Percentiles rank a stretch among this genome's conserved stretches.
Conservation (phyloP, 2,113 vertebrate species). For the Silurus glanis region DNA sequence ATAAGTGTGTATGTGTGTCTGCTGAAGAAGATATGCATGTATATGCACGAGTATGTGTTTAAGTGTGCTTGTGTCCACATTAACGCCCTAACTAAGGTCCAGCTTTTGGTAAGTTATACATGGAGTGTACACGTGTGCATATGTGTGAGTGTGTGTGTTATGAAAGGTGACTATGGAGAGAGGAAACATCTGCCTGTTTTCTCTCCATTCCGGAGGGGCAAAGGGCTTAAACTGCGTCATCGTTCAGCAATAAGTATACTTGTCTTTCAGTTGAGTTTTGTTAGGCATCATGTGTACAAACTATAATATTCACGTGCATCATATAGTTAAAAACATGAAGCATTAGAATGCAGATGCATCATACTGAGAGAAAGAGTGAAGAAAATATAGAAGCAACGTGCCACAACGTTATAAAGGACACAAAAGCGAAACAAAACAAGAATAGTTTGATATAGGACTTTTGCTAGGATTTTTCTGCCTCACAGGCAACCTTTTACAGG, state of each 20-base stretch:
- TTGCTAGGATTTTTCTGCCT: not conserved
- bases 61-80: conserved; percentile 1
- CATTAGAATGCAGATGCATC: not conserved
- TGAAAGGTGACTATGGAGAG: conserved; percentile 40
- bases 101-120: conserved; percentile 5
- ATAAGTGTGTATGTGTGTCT: conserved; percentile 51
- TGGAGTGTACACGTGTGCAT: conserved; percentile 19
- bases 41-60: not conserved
- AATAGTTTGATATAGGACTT: not conserved
- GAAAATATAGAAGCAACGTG: not conserved
- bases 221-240: conserved; percentile 21
- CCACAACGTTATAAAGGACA: not conserved
- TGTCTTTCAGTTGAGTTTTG: conserved; percentile 1
- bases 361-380: not conserved
- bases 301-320: not conserved
- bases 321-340: not conserved
- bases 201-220: conserved; percentile 34
- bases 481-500: conserved; percentile 3
- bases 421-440: not conserved
- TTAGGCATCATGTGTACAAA: not conserved
- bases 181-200: conserved; percentile 71
- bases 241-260: not conserved
- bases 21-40: not conserved
- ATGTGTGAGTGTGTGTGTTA: conserved; percentile 37
- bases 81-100: not conserved